Conservation (phyloP, 2,113 vertebrate genomes). For the Polypterus senegalus region DNA sequence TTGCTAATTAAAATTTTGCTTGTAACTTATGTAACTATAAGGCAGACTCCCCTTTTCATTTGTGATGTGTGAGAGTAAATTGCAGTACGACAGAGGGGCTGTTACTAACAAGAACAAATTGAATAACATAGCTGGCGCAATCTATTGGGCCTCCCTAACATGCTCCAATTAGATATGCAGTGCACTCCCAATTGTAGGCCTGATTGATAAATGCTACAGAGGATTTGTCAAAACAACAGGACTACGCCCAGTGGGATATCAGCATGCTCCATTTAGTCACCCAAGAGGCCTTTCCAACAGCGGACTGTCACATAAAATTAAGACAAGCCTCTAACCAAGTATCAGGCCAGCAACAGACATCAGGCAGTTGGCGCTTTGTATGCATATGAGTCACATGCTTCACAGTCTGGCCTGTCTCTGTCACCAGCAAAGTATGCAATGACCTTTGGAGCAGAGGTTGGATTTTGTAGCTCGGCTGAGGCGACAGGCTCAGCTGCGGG, state of each 20-base stretch:
- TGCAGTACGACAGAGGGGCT: conserved; percentile 69
- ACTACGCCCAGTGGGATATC: conserved; percentile 78
- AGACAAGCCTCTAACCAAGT: conserved; percentile 65
- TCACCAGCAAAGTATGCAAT: conserved; percentile 53
- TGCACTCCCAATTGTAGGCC: conserved; percentile 54
- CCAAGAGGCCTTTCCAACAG: conserved; percentile 56
- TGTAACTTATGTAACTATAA: conserved; percentile 94
- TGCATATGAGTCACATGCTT: conserved; percentile 65
- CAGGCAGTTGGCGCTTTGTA: conserved; percentile 57
- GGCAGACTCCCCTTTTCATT: conserved; percentile 88
- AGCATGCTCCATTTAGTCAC: conserved; percentile 86
- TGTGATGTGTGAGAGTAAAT: conserved; percentile 83
- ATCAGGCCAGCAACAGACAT: conserved; percentile 53
- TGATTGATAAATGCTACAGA: conserved; percentile 91
- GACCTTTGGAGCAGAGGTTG: conserved; percentile 76
- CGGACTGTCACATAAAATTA: conserved; percentile 68
- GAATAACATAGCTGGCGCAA: conserved; percentile 63
- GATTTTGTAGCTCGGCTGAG: conserved; percentile 54
- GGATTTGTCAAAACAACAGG: conserved; percentile 89
- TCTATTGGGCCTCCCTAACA: conserved; percentile 56
- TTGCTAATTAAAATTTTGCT: conserved; percentile 98
- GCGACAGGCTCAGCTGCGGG: conserved; percentile 84
- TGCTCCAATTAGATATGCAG: conserved; percentile 65
- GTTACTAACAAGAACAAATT: conserved; percentile 75
- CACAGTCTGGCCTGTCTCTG: conserved; percentile 62